Base-by-base conservation (phyloP, 1,140 invertebrate species). In the Coboldia fuscipes region DNA sequence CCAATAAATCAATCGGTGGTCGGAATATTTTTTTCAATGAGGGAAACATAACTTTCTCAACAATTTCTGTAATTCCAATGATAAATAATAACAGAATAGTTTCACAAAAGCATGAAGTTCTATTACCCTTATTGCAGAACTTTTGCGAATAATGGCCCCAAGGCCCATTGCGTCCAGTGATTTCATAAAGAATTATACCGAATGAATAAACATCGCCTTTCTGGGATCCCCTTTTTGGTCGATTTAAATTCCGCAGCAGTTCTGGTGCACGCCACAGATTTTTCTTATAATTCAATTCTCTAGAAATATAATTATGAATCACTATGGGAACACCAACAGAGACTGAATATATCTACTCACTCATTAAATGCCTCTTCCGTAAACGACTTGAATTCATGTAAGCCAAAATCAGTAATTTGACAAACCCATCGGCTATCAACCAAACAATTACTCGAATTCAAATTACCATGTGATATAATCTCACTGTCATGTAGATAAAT, bases 381-480 rank as follows among this genome's bases (percentile, higher is more conserved):
- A 17, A 26, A 32, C 10, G 15, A 4, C 23, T 66, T 72, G 43
- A 81, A 72, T 48, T 78, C 73, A 44, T 75, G 70, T 10, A 83
- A 53, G 17, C 77, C 79, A 50, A 76, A 82, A 54, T 80, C 78
- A 0, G 75, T 62, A 17, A 84, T 74, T 51, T 82, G 75, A 5
- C 82, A 50, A 13, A 82, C 75, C 78, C 77, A 82, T 35, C 78
- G 58, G 37, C 70, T 72, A 50, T 82, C 78, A 3, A 84, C 72
- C 6, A 82, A 51, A 51, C 78, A 83, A 50, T 81, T 83, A 35
- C 70, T 75, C 0, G 76, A 76, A 24, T 72, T 67, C 5, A 84
- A 51, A 45, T 78, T 77, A 2, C 78, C 78, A 47, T 84, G 79
- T 7, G 70, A 77, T 18, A 70, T 56, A 0, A 83, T 67, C 6